These are phyloP conservation scores for Chrysotoxum bicinctum DNA, from an alignment of 2,888 invertebrate species.

Conservation along the genomic window DNA sequence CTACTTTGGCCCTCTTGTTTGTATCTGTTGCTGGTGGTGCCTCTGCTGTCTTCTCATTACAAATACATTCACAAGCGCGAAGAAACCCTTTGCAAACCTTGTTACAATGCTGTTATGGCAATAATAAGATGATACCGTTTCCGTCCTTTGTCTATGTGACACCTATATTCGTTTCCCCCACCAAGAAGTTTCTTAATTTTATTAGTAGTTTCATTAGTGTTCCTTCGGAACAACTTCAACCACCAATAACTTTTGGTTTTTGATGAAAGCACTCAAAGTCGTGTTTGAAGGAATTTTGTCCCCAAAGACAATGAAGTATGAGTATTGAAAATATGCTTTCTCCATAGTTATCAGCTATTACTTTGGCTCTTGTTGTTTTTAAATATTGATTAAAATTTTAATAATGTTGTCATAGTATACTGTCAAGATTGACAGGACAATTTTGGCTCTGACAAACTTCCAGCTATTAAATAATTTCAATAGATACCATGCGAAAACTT, in stretches of 20 bases:
- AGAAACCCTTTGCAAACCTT: background rate
- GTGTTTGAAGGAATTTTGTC: background rate
- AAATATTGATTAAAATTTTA: too few species aligned
- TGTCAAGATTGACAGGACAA: background rate
- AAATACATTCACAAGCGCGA: background rate
- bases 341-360: background rate
- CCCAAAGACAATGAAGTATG: background rate
- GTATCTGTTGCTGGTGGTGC: background rate
- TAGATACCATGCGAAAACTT: background rate
- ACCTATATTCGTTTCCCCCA: background rate
- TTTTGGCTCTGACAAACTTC: background rate
- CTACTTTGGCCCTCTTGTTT: background rate
- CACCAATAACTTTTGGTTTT: constrained; percentile 14
- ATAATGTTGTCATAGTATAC: constrained; percentile 1
- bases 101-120: constrained; percentile 13
- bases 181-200: constrained; percentile 19
- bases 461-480: background rate
- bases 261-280: background rate
- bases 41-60: background rate
- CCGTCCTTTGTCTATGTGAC: background rate
- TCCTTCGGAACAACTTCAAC: background rate
- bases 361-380: too few species aligned
- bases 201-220: background rate
- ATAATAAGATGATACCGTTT: background rate
- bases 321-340: background rate